Percentiles rank a stretch among this genome's conserved stretches.
These are phyloP conservation scores for Marcusenius ussheri DNA, from an alignment of 2,113 vertebrate genomes.

Conservation along the genomic window DNA sequence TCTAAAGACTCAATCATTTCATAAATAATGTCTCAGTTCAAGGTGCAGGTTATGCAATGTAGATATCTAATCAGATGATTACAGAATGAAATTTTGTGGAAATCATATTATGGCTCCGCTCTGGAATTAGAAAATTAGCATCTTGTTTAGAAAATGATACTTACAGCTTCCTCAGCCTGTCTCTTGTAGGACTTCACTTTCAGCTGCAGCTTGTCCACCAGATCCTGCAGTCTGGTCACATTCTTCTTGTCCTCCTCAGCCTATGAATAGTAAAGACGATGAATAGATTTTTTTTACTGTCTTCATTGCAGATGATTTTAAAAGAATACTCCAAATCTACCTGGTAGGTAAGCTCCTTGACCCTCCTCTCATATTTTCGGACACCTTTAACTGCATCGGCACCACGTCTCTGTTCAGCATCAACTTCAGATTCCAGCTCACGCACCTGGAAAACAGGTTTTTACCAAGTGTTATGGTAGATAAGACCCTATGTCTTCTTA, in stretches of 20 bases:
- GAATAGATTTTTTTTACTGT: neutral
- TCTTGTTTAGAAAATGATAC: conserved; percentile 31
- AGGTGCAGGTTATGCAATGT: neutral
- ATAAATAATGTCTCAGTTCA: neutral
- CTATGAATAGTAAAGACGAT: conserved; percentile 34
- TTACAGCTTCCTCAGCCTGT: conserved; percentile 63
- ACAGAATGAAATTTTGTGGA: neutral
- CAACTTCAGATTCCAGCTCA: too few species aligned
- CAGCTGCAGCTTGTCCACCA: conserved; percentile 70
- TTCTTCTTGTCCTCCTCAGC: conserved; percentile 71
- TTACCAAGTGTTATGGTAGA: too few species aligned
- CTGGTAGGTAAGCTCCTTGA: conserved; percentile 65
- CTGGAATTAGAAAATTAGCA: neutral
- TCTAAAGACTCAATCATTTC: neutral
- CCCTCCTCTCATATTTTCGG: conserved; percentile 61
- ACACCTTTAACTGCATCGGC: conserved; percentile 57
- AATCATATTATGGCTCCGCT: neutral
- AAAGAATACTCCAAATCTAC: conserved; percentile 29
- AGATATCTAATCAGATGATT: neutral
- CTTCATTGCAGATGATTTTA: neutral
- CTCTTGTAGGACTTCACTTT: conserved; percentile 69
- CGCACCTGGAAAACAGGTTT: conserved; percentile 7
- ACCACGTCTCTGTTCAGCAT: too few species aligned
- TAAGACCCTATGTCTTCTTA: too few species aligned
- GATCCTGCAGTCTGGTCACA: conserved; percentile 59